Evolutionary conservation across 2,797 vertebrate genomes (phyloP), one percentile per base, ranked within the genome.

Genomic region (Poeciliopsis presidionis): DNA sequence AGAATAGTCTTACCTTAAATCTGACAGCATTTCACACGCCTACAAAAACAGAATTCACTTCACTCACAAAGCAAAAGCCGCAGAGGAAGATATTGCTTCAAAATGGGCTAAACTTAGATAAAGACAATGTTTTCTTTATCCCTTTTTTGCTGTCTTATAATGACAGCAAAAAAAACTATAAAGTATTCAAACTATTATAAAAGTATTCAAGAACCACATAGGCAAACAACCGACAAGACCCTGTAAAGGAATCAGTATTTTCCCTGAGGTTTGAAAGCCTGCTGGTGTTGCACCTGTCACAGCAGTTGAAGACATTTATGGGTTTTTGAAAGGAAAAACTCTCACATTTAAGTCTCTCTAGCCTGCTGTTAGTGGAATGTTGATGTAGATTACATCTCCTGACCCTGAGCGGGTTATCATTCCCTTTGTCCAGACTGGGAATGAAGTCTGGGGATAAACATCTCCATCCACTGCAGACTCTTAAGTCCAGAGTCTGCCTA

Each of bases 1-100:
- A 77, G 36, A 65, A 65, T 8, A 11, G 18, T 73, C 84, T 88
- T 93, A 94, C 91, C 90, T 91, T 41, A 36, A 53, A 51, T 63
- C 72, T 47, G 72, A 85, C 25, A 43, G 77, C 30, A 80, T 36
- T 51, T 77, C 78, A 87, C 79, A 83, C 49, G 73, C 89, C 90
- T 90, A 75, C 14, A 88, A 92, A 84, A 82, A 90, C 72, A 93
- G 49, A 75, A 84, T 25, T 46, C 63, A 72, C 33, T 72, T 73
- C 0, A 80, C 55, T 87, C 46, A 81, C 43, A 57, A 0, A 74
- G 72, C 72, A 79, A 14, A 22, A 25, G 12, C 2, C 20, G 69
- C 2, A 2, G 16, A 9, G 47, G 16, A 75, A 63, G 25, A 18
- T 45, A 65, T 71, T 5, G 51, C 14, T 43, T 41, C 25, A n/a